Percentiles rank a stretch among this genome's conserved stretches.
Conservation (phyloP, 2,113 vertebrate species). For the Corythaixoides concolor region DNA sequence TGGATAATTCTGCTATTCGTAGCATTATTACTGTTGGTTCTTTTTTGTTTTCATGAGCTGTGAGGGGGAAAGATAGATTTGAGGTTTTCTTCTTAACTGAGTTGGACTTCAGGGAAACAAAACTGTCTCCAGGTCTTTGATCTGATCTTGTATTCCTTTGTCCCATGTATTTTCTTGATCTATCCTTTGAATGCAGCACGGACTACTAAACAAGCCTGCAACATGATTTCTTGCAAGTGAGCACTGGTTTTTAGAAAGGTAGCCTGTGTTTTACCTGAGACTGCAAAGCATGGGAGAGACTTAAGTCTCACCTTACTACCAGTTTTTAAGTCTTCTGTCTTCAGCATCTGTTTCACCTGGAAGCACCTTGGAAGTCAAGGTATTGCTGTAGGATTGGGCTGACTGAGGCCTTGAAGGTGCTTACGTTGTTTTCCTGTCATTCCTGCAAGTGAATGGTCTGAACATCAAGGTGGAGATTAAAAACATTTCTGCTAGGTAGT, state of each 20-base stretch:
- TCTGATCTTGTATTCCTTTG: not conserved
- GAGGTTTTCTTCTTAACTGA: not conserved
- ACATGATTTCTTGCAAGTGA: not conserved
- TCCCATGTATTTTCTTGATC: not conserved
- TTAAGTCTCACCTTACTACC: not conserved
- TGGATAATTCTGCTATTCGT: not conserved
- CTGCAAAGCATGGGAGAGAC: not conserved
- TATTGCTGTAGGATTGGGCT: not conserved
- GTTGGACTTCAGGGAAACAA: not conserved
- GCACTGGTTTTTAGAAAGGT: not conserved
- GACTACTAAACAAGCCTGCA: not conserved
- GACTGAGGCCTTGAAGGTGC: rapidly evolving
- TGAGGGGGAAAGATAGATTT: not conserved
- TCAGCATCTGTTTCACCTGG: not conserved
- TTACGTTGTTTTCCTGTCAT: not conserved
- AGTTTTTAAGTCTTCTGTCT: not conserved
- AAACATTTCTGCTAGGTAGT: not conserved
- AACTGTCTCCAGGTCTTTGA: not conserved
- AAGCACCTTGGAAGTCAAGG: not conserved
- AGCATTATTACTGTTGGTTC: not conserved
- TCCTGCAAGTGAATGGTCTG: not conserved
- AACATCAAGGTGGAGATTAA: not conserved
- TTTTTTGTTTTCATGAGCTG: not conserved
- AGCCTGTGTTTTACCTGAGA: not conserved
- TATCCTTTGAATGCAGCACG: not conserved